A percentile compares a stretch with the other conserved stretches of the same genome.
These are phyloP conservation scores for Malachius bipustulatus DNA, from an alignment of 2,888 invertebrate genomes.

Conservation along the genomic window DNA sequence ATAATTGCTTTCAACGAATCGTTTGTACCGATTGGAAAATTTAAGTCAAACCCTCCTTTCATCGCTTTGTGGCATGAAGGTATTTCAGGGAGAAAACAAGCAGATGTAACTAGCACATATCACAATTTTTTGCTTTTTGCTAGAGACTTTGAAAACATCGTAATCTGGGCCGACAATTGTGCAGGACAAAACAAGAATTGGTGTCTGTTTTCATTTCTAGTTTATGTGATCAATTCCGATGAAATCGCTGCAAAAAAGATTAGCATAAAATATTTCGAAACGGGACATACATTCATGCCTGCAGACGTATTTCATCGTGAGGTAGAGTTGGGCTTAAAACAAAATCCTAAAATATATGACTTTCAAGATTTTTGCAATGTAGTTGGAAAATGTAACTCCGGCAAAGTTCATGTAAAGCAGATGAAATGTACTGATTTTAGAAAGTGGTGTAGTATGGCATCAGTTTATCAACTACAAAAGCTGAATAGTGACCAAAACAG, in stretches of 20 bases:
- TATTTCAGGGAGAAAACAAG: conserved; percentile 12
- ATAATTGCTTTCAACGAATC: conserved; percentile 14
- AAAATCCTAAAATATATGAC: conserved; percentile 18
- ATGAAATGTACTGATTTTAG: conserved; percentile 20
- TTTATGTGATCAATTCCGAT: conserved; percentile 12
- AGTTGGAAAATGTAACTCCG: conserved; percentile 17
- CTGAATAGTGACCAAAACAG: too few relatives aligned
- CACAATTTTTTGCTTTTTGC: conserved; percentile 15
- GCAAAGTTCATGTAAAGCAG: conserved; percentile 14
- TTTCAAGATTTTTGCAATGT: conserved; percentile 17
- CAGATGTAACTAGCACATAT: conserved; percentile 16
- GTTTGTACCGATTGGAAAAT: conserved; percentile 15
- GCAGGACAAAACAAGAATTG: conserved; percentile 18
- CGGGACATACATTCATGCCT: conserved; percentile 26
- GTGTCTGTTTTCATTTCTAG: conserved; percentile 14
- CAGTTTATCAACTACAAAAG: too few relatives aligned
- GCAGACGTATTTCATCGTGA: conserved; percentile 27
- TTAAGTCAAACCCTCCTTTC: conserved; percentile 8
- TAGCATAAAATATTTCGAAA: conserved; percentile 20
- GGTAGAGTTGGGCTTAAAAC: conserved; percentile 22
- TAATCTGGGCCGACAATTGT: conserved; percentile 19
- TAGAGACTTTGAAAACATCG: conserved; percentile 16
- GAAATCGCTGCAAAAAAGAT: conserved; percentile 9
- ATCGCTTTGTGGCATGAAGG: conserved; percentile 18
- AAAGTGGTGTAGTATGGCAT: too few relatives aligned